phyloP scores from a whole-genome alignment of 2,888 invertebrate species.

The Xestia ashworthii region DNA sequence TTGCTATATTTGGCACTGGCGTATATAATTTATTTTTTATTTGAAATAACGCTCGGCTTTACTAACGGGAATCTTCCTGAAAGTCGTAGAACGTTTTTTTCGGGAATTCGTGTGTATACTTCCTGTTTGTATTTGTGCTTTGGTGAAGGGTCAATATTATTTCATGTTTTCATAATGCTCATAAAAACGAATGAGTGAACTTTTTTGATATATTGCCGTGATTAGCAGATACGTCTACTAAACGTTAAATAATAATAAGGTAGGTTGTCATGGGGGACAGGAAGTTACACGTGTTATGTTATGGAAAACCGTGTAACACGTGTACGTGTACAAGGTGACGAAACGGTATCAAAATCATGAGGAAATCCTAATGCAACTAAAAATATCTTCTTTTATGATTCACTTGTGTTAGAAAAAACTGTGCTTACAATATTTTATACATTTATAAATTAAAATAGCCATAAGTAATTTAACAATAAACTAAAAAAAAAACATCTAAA shows the following conservation, averaged over 20 bases:
- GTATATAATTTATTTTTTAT: conserved; percentile 36
- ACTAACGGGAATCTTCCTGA: conserved; percentile 4
- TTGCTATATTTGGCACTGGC: conserved; percentile 41
- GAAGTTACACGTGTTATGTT: background rate
- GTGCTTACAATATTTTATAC: background rate
- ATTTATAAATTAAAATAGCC: background rate
- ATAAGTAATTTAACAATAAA: background rate
- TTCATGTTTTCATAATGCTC: background rate
- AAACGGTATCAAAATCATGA: background rate
- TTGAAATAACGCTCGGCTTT: conserved; percentile 10
- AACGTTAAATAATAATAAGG: background rate
- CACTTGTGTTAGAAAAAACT: background rate
- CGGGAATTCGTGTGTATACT: background rate
- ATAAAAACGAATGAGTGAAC: conserved; percentile 9
- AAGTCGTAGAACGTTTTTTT: conserved; percentile 19
- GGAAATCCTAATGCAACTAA: background rate
- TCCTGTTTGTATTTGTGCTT: conserved; percentile 5
- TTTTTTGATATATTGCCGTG: conserved; percentile 32
- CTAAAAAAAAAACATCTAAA: no score
- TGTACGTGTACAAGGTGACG: background rate
- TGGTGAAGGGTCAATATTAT: conserved; percentile 5
- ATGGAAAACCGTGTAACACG: background rate
- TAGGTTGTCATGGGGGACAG: no score
- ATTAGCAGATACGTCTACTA: background rate
- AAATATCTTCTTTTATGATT: background rate